These are phyloP conservation scores for Brachirus orientalis DNA, from an alignment of 2,113 vertebrate species.

Conservation along the genomic window DNA sequence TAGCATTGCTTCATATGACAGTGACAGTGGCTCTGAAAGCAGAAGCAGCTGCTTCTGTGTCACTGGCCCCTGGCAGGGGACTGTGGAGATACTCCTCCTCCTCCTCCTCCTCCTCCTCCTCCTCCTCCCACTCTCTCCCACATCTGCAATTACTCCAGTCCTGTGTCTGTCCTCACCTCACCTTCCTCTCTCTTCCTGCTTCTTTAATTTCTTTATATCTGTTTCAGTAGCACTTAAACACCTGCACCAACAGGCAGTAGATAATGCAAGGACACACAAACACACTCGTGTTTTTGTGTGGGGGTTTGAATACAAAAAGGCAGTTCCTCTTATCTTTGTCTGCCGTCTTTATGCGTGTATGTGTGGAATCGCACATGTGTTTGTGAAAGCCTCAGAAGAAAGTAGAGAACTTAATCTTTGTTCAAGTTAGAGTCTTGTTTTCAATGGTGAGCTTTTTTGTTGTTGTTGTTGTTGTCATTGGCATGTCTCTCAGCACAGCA, in stretches of 20 bases:
- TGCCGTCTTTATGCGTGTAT: conserved; percentile 25
- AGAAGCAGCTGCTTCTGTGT: conserved; percentile 66
- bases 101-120: conserved; percentile 3
- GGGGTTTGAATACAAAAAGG: conserved; percentile 58
- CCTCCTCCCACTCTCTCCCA: not conserved
- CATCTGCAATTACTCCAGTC: conserved; percentile 9
- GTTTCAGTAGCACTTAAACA: conserved; percentile 45
- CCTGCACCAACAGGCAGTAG: conserved; percentile 54
- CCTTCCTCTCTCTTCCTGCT: conserved; percentile 3
- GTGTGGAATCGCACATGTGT: not conserved
- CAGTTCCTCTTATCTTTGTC: conserved; percentile 51
- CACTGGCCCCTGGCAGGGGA: conserved; percentile 47
- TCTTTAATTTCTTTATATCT: not conserved
- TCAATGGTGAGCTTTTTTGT: conserved; percentile 35
- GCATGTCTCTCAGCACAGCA: conserved; percentile 50
- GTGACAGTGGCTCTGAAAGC: conserved; percentile 31
- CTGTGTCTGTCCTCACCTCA: conserved; percentile 40
- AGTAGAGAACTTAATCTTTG: conserved; percentile 24
- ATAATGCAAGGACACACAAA: conserved; percentile 60
- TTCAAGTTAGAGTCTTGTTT: conserved; percentile 15
- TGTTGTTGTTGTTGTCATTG: not conserved
- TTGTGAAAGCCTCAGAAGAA: conserved; percentile 8
- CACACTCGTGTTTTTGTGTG: conserved; percentile 47
- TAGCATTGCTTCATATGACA: conserved; percentile 29
- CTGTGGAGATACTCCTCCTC: conserved; percentile 22